Conservation (phyloP, 2,888 invertebrate genomes). For the Zaprionus bogoriensis region DNA sequence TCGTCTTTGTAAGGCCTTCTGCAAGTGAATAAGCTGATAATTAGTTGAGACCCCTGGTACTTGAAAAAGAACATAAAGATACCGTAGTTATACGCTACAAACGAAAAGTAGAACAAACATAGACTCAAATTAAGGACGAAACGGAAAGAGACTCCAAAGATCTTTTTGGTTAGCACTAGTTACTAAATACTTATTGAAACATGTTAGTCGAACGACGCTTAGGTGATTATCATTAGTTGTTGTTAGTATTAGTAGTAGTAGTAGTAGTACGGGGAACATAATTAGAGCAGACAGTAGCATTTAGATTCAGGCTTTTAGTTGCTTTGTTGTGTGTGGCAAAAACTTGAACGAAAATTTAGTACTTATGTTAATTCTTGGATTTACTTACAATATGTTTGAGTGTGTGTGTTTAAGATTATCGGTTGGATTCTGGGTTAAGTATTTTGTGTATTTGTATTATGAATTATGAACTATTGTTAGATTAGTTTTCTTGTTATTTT, state of each 20-base stretch:
- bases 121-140: constrained; percentile 51
- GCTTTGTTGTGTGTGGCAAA: constrained; percentile 48
- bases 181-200: constrained; percentile 26
- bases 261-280: constrained; percentile 37
- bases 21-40: constrained; percentile 44
- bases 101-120: constrained; percentile 47
- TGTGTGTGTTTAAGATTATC: constrained; percentile 48
- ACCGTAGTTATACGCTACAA: constrained; percentile 66
- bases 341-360: constrained; percentile 52
- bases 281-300: constrained; percentile 46
- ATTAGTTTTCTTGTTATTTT: constrained; percentile 7
- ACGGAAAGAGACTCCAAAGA: constrained; percentile 58
- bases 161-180: constrained; percentile 62
- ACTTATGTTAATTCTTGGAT: constrained; percentile 50
- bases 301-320: constrained; percentile 57
- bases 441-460: constrained; percentile 13
- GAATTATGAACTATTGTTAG: constrained; percentile 54
- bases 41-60: constrained; percentile 17
- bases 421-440: constrained; percentile 28
- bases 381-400: constrained; percentile 73
- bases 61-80: constrained; percentile 40
- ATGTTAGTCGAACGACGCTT: constrained; percentile 64
- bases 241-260: constrained; percentile 52
- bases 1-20: constrained; percentile 65
- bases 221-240: constrained; percentile 35